Percentiles rank a stretch among this genome's conserved stretches.
phyloP scores from a whole-genome alignment of 1,140 invertebrate genomes.

The Phthorimaea operculella region DNA sequence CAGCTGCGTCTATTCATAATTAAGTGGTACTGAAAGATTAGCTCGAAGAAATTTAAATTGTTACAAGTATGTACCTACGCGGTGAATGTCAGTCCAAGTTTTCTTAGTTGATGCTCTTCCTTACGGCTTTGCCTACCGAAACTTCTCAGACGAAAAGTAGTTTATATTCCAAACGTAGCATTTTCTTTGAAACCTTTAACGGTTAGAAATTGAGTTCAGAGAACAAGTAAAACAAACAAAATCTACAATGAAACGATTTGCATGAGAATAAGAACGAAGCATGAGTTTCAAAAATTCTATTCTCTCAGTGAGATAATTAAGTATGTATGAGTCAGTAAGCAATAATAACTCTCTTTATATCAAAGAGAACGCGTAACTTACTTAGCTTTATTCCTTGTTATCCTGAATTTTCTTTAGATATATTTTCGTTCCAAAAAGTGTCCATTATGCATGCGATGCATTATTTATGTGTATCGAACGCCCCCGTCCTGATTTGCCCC shows the following conservation, averaged over 20 bases:
- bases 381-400: conserved; percentile 3
- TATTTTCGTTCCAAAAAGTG: conserved; percentile 1
- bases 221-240: no score
- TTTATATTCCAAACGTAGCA: no score
- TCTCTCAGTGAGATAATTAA: not conserved
- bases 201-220: no score
- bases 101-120: no score
- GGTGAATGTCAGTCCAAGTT: no score
- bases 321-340: not conserved
- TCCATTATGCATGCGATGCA: conserved; percentile 26
- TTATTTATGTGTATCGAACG: conserved; percentile 25
- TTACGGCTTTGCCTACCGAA: no score
- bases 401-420: not conserved
- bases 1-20: no score
- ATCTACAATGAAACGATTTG: not conserved
- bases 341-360: not conserved
- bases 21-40: not conserved
- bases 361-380: not conserved
- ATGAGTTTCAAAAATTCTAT: not conserved
- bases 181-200: no score
- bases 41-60: no score
- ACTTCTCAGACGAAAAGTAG: no score
- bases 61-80: not conserved
- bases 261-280: not conserved
- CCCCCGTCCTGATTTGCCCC: conserved; percentile 17